Base-by-base conservation (phyloP, 2,797 vertebrate genomes). In the Schizopygopsis pylzovi region DNA sequence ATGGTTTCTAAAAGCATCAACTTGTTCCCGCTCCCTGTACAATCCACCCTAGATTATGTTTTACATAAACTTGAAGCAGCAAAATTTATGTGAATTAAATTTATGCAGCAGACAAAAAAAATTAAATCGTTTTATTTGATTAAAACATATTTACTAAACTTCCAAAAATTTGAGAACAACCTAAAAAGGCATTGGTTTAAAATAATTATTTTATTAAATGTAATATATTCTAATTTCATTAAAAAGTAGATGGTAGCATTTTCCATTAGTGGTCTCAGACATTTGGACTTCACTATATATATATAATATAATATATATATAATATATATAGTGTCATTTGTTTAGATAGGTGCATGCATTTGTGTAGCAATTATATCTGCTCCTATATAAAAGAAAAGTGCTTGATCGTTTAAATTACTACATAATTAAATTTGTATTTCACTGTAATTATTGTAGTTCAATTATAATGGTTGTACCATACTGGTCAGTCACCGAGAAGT, bases 341-440 rank as follows among this genome's bases (percentile, higher is more conserved):
- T 78, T 78, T 78, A 41, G 37, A 41, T 78, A 59, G 37, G 33
- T 78, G 75, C 75, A 78, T 78, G 52, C 75, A 78, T 77, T 77
- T 77, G 52, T 56, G 75, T n/a, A 15, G 33, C 8, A n/a, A 16
- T 59, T 78, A 8, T 16, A 41, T 41, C 9, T 1, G 1, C 13
- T 78, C 20, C 11, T 39, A 13, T 25, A 59, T 78, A 41, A 78
- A 15, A 39, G 11, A 56, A 9, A 39, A 41, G 39, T 13, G 11
- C 52, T 56, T 77, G 33, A 56, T 56, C 2, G 4, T 70, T 81
- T 56, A 54, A 12, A n/a, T 39, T 4, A 52, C 18, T 5, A 13
- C n/a, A 10, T 47, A 56, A 33, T 63, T 25, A 2, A 2, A 7
- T 65, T 65, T 65, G 20, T 41, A 41, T 25, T 63, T 63, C 20